These are phyloP conservation scores for Idaea dimidiata DNA, from an alignment of 2,888 invertebrate species.

Conservation along the genomic window DNA sequence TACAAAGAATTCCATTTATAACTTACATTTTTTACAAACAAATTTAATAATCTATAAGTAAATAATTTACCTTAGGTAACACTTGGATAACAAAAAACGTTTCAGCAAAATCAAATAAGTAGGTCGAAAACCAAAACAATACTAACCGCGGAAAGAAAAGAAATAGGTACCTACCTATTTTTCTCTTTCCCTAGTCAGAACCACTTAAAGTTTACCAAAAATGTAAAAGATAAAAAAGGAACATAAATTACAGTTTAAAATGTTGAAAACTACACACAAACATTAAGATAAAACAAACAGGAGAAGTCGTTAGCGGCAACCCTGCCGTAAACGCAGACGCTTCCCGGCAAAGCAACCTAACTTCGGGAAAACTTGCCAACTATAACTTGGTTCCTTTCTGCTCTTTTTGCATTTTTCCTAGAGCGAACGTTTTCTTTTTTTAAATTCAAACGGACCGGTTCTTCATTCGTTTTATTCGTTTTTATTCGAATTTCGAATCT, in stretches of 20 bases:
- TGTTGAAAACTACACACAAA: slow-evolving; percentile 31
- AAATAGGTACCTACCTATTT: too few relatives aligned
- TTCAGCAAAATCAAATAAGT: too few relatives aligned
- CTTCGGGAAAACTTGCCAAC: slow-evolving; percentile 74
- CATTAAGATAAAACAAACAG: slow-evolving; percentile 45
- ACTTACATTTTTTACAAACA: too few relatives aligned
- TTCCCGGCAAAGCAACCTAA: slow-evolving; percentile 33
- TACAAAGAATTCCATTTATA: too few relatives aligned
- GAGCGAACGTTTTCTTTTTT: slow-evolving; percentile 50
- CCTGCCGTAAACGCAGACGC: slow-evolving; percentile 47
- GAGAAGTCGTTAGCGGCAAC: slow-evolving; percentile 53
- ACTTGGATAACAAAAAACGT: too few relatives aligned
- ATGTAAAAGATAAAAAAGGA: slow-evolving; percentile 20
- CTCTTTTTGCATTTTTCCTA: slow-evolving; percentile 74
- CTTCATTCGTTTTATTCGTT: slow-evolving; percentile 35
- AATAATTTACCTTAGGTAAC: too few relatives aligned
- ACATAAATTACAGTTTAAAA: slow-evolving; percentile 30
- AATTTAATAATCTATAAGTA: too few relatives aligned
- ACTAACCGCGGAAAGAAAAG: too few relatives aligned
- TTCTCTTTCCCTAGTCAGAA: too few relatives aligned
- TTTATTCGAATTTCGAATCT: slow-evolving; percentile 63
- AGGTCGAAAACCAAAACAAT: too few relatives aligned
- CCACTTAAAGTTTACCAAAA: too few relatives aligned
- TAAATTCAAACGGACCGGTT: slow-evolving; percentile 15
- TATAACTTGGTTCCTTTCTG: slow-evolving; percentile 48